Conservation (phyloP, 2,797 vertebrate species). For the Coracias cyanogaster region DNA sequence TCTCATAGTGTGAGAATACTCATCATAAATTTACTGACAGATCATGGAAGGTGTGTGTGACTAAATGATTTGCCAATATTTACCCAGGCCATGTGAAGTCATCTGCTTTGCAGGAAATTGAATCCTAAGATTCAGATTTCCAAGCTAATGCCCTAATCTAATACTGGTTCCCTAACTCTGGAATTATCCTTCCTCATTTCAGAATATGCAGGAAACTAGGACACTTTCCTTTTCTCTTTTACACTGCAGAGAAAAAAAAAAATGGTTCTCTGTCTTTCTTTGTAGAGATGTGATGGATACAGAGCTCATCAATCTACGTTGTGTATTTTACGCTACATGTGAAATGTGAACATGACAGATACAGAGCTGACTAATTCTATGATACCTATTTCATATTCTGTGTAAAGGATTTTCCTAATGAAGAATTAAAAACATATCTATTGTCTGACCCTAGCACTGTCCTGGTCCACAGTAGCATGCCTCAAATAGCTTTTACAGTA, state of each 20-base stretch:
- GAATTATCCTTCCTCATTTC: not conserved
- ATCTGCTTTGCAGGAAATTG: not conserved
- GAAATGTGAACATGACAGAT: not conserved
- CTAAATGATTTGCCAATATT: not conserved
- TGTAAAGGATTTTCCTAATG: not conserved
- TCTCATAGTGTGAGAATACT: not conserved
- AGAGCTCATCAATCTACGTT: not conserved
- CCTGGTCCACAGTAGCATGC: not conserved
- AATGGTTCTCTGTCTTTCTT: not conserved
- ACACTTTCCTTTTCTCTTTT: not conserved
- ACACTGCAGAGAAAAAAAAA: not conserved
- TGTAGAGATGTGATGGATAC: not conserved
- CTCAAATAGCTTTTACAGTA: slow-evolving; percentile 15
- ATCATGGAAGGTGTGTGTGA: not conserved
- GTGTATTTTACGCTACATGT: not conserved
- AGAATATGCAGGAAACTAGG: not conserved
- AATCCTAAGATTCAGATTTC: not conserved
- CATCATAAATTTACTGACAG: not conserved
- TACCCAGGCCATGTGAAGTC: not conserved
- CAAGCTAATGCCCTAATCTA: not conserved
- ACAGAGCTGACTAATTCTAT: not conserved
- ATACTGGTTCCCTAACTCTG: not conserved
- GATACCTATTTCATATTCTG: not conserved
- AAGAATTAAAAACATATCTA: not conserved
- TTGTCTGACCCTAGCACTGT: not conserved